A percentile compares a stretch with the other conserved stretches of the same genome.
These are phyloP conservation scores for Apostichopus californicus DNA, from an alignment of 35 echinoderm and acorn worm species.

Conservation along the genomic window DNA sequence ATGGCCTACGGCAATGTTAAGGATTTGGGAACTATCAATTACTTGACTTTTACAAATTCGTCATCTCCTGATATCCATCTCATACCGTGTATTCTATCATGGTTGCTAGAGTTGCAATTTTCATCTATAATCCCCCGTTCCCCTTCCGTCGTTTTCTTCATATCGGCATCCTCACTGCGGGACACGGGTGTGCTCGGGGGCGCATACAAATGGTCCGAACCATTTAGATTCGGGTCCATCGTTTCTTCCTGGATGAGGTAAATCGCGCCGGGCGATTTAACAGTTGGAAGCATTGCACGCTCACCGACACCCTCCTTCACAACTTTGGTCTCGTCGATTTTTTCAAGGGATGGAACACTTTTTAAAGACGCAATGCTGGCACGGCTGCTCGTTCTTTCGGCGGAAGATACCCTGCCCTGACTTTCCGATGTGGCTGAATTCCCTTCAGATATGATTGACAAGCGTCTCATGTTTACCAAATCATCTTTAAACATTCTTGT, in stretches of 20 bases:
- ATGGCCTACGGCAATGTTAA: too few relatives aligned
- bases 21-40: too few relatives aligned
- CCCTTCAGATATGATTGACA: slow-evolving; percentile 75
- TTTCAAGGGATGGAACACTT: slow-evolving; percentile 67
- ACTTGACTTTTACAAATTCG: too few relatives aligned
- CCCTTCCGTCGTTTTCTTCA: neutral
- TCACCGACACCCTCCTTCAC: neutral
- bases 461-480: slow-evolving; percentile 44
- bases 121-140: neutral
- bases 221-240: neutral
- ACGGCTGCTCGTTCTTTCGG: slow-evolving; percentile 45
- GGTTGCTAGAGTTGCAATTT: neutral
- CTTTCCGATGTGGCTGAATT: slow-evolving; percentile 51
- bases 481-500: slow-evolving; percentile 82
- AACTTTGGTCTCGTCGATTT: slow-evolving; percentile 73
- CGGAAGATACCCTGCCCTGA: slow-evolving; percentile 36
- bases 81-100: too few relatives aligned
- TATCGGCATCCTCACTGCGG: neutral
- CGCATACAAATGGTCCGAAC: neutral
- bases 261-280: neutral
- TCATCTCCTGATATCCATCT: too few relatives aligned
- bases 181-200: neutral
- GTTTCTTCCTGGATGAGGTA: slow-evolving; percentile 21
- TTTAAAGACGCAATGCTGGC: slow-evolving; percentile 58
- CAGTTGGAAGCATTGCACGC: neutral